phyloP scores from a whole-genome alignment of 1,140 invertebrate species.

The Drosophila pruinosa region DNA sequence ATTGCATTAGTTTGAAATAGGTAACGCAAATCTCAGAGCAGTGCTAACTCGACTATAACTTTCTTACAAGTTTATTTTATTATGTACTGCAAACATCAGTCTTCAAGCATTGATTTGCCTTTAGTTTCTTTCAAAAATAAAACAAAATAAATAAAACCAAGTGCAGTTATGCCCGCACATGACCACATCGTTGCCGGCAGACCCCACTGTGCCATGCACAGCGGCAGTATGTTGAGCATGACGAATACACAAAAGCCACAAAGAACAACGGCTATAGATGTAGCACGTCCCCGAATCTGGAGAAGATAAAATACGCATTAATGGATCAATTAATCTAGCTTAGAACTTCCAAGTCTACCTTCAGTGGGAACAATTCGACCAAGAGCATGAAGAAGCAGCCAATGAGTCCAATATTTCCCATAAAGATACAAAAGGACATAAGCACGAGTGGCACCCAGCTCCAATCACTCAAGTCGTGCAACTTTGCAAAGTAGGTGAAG shows the following conservation, averaged over 20 bases:
- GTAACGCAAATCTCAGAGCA: too few relatives aligned
- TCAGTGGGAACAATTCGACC: slow-evolving; percentile 67
- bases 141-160: slow-evolving; percentile 52
- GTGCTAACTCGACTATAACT: too few relatives aligned
- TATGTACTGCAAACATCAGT: slow-evolving; percentile 32
- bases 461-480: slow-evolving; percentile 46
- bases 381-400: slow-evolving; percentile 71
- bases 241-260: slow-evolving; percentile 63
- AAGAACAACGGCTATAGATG: slow-evolving; percentile 53
- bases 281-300: background rate
- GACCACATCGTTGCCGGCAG: slow-evolving; percentile 72
- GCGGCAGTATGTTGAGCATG: slow-evolving; percentile 63
- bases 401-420: slow-evolving; percentile 65
- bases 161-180: slow-evolving; percentile 44
- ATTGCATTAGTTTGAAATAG: too few relatives aligned
- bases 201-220: slow-evolving; percentile 60
- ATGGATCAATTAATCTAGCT: background rate
- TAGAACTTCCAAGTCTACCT: slow-evolving; percentile 32
- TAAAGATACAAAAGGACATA: slow-evolving; percentile 67
- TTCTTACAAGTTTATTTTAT: background rate
- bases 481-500: slow-evolving; percentile 47
- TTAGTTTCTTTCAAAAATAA: slow-evolving; percentile 73
- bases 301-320: background rate
- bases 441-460: slow-evolving; percentile 66
- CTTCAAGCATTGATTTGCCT: slow-evolving; percentile 72